These are phyloP conservation scores for Cacatua alba DNA, from an alignment of 2,113 vertebrate genomes.

Conservation along the genomic window DNA sequence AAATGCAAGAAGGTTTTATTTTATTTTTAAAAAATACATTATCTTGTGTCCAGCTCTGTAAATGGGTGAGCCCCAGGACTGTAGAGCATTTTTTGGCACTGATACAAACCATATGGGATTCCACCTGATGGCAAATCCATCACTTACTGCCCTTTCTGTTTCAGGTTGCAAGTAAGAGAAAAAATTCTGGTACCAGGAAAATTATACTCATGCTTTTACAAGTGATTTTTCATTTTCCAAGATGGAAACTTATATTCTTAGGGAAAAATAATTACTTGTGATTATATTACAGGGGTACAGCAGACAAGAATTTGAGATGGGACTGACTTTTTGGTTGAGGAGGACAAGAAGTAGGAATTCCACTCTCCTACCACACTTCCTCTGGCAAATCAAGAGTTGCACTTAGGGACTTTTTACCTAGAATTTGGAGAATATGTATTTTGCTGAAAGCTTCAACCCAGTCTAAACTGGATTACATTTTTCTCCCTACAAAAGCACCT, in stretches of 20 bases:
- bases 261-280: not conserved
- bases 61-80: not conserved
- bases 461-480: not conserved
- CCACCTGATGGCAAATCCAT: not conserved
- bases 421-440: not conserved
- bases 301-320: not conserved
- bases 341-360: not conserved
- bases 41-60: not conserved
- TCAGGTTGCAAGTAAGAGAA: not conserved
- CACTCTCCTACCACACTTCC: not conserved
- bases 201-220: not conserved
- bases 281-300: not conserved
- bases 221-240: not conserved
- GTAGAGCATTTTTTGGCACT: not conserved
- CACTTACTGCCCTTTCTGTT: not conserved
- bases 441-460: not conserved
- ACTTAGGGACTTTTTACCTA: not conserved
- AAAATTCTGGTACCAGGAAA: not conserved
- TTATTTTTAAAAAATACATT: not conserved
- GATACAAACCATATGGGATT: not conserved
- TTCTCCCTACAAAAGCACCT: not conserved
- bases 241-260: not conserved
- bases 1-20: not conserved
- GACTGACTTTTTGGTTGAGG: not conserved
- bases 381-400: not conserved